Evolutionary conservation across 2,888 invertebrate genomes (phyloP), one percentile per base, ranked within the genome.

Genomic region (Phorcus lineatus): DNA sequence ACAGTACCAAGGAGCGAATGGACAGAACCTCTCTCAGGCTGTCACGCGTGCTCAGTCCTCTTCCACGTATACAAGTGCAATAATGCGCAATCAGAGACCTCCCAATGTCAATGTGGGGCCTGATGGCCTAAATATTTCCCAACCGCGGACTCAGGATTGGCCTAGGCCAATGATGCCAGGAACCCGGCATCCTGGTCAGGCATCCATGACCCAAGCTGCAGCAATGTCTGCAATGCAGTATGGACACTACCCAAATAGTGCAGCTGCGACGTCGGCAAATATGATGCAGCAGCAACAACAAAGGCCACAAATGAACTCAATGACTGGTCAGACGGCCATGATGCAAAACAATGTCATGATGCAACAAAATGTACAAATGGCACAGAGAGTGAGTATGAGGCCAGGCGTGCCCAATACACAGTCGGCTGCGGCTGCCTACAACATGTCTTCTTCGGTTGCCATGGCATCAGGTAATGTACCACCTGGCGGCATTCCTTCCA

Each of bases 91-190:
- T 79, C 95, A 95, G 88, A 94, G 95, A 91, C 94, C 95, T 85
- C 95, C 95, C 22, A 95, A 95, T 92, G 94, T 95, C n/a, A 94
- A 94, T 85, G 94, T 95, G 47, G 94, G 94, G 54, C 94, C 94
- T 7, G 95, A 94, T 81, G 94, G 94, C 54, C 90, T 94, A 74
- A 93, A 93, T 85, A 93, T 93, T 66, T 91, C 92, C 28, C 92
- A 92, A 82, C 90, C 91, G 16, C 94, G 95, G 77, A 93, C 93
- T 66, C 86, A 94, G 22, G 95, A 94, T 53, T 94, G 94, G 93
- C 86, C 89, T 28, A 88, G 90, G n/a, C 87, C 82, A 16, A 95
- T 96, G 94, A 91, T 93, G 82, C 84, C 84, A 28, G 82, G 80
- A 24, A 28, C 80, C 36, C 54, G 77, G 57, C 77, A 62, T 24